Percentiles rank a stretch among this genome's conserved stretches.
phyloP scores from a whole-genome alignment of 1,140 invertebrate species.

The Drosophila simulans region DNA sequence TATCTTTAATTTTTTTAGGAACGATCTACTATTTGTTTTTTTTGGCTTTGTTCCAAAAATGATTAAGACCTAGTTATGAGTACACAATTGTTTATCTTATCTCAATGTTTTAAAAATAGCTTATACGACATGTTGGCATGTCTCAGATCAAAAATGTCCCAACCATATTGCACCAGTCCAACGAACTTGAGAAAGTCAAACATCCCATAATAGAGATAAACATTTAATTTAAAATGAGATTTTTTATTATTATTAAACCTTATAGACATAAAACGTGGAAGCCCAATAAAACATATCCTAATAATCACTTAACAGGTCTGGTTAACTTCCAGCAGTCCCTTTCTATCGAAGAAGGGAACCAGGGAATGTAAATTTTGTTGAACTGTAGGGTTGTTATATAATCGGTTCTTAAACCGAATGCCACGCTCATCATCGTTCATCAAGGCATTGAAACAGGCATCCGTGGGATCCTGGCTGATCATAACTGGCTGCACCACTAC shows the following conservation, averaged over 20 bases:
- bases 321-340: slow-evolving; percentile 72
- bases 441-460: slow-evolving; percentile 77
- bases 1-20: too few species aligned
- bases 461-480: slow-evolving; percentile 68
- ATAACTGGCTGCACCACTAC: slow-evolving; percentile 75
- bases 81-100: too few species aligned
- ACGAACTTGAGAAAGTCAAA: too few species aligned
- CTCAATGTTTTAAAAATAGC: too few species aligned
- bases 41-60: too few species aligned
- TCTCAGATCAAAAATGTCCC: too few species aligned
- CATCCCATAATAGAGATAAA: neutral
- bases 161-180: too few species aligned
- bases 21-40: too few species aligned
- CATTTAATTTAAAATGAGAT: neutral
- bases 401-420: slow-evolving; percentile 64
- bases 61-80: too few species aligned
- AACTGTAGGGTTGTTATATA: slow-evolving; percentile 66
- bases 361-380: slow-evolving; percentile 62
- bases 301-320: slow-evolving; percentile 44
- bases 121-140: too few species aligned
- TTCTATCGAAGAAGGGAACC: slow-evolving; percentile 73
- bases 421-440: slow-evolving; percentile 76
- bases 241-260: neutral
- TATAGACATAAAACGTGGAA: neutral
- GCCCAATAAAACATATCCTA: neutral